Percentiles rank a stretch among this genome's conserved stretches.
Conservation (phyloP, 2,113 vertebrate species). For the Geococcyx californianus region DNA sequence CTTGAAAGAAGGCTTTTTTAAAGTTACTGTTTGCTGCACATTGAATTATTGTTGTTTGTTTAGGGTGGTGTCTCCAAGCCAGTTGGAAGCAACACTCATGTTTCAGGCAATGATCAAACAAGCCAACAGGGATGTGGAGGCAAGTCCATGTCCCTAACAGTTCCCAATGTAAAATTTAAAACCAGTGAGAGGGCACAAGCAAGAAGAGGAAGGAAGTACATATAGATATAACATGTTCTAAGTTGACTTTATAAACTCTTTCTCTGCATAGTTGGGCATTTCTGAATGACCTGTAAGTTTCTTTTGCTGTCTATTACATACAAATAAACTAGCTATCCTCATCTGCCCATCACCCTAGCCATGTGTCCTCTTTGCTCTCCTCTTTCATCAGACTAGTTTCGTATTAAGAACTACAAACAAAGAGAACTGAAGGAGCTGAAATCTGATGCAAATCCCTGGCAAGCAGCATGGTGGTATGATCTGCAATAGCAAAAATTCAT, state of each 20-base stretch:
- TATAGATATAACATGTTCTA: background rate
- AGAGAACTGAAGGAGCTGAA: background rate
- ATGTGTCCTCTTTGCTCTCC: background rate
- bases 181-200: background rate
- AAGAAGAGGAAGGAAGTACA: background rate
- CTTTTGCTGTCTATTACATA: background rate
- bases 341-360: background rate
- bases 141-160: background rate
- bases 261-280: background rate
- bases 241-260: background rate
- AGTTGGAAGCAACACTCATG: background rate
- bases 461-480: background rate
- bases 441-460: background rate
- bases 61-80: background rate
- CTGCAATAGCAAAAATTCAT: background rate
- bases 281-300: constrained; percentile 26
- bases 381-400: background rate
- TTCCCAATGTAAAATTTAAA: background rate
- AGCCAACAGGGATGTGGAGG: background rate
- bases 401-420: background rate
- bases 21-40: background rate
- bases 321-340: background rate
- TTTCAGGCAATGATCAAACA: background rate
- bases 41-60: background rate
- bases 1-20: background rate